phyloP scores from a whole-genome alignment of 1,140 invertebrate species.

The Teleogryllus occipitalis region DNA sequence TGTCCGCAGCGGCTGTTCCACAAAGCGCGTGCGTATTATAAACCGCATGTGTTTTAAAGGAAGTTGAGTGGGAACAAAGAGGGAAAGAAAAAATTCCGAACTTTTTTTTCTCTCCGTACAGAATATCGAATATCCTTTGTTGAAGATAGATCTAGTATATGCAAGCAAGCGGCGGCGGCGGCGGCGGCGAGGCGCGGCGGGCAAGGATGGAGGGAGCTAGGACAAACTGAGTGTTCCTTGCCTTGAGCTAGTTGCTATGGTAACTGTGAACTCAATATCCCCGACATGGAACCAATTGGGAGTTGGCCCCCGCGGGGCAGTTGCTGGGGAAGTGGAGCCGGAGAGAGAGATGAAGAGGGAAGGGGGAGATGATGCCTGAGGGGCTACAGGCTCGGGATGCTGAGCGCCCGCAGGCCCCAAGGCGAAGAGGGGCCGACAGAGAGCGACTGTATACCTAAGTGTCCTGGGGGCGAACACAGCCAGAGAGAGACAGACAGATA shows the following conservation, averaged over 20 bases:
- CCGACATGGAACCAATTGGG: conserved; percentile 33
- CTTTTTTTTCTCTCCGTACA: conserved; percentile 12
- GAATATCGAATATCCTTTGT: conserved; percentile 20
- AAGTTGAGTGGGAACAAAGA: conserved; percentile 11
- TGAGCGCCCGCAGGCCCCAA: conserved; percentile 16
- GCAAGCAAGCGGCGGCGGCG: not conserved
- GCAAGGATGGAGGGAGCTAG: conserved; percentile 22
- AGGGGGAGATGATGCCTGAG: conserved; percentile 9
- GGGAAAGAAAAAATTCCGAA: conserved; percentile 9
- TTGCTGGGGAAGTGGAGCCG: conserved; percentile 19
- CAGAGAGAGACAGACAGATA: conserved; percentile 22
- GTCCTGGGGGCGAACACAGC: conserved; percentile 17
- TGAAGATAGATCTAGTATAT: conserved; percentile 14
- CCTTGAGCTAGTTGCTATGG: conserved; percentile 41
- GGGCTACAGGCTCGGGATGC: conserved; percentile 13
- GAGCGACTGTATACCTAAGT: conserved; percentile 18
- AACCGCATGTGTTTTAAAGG: too few species aligned
- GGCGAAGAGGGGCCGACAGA: conserved; percentile 23
- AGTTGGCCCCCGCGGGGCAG: conserved; percentile 22
- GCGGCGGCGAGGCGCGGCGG: conserved; percentile 16
- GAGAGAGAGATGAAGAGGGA: conserved; percentile 22
- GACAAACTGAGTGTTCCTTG: conserved; percentile 26
- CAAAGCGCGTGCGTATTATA: too few species aligned
- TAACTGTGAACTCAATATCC: conserved; percentile 52
- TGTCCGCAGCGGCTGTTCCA: too few species aligned